phyloP scores from a whole-genome alignment of 2,113 vertebrate genomes.

The Cephalopterus ornatus region DNA sequence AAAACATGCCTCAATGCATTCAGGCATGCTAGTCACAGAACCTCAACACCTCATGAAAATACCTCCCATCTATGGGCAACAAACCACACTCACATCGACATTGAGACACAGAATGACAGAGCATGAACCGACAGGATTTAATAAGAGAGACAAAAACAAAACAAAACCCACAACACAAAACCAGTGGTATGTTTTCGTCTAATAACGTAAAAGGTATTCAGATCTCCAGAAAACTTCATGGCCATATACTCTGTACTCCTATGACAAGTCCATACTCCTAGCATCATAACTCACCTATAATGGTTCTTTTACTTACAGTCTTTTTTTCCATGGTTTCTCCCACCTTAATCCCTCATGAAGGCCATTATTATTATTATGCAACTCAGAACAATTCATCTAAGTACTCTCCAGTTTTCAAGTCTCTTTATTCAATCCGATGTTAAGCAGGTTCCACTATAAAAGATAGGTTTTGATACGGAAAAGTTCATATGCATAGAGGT shows the following conservation, averaged over 20 bases:
- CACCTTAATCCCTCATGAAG: background rate
- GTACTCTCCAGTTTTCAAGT: background rate
- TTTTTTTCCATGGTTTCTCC: background rate
- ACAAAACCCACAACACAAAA: background rate
- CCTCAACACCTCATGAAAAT: background rate
- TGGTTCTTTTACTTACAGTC: background rate
- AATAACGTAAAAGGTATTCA: background rate
- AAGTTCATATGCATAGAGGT: background rate
- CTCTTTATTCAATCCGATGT: background rate
- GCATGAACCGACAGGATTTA: background rate
- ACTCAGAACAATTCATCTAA: background rate
- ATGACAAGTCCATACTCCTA: background rate
- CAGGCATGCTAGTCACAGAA: background rate
- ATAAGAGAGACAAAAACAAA: background rate
- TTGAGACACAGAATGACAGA: background rate
- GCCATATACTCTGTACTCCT: background rate
- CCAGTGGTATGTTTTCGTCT: background rate
- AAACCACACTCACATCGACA: background rate
- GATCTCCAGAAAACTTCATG: background rate
- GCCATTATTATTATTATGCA: background rate
- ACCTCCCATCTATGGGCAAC: rapidly evolving
- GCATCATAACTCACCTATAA: background rate
- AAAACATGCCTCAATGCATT: background rate
- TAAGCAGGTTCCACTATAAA: background rate
- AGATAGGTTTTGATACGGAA: background rate